Base-by-base conservation (phyloP, 2,797 vertebrate species). In the Anguilla obscura region DNA sequence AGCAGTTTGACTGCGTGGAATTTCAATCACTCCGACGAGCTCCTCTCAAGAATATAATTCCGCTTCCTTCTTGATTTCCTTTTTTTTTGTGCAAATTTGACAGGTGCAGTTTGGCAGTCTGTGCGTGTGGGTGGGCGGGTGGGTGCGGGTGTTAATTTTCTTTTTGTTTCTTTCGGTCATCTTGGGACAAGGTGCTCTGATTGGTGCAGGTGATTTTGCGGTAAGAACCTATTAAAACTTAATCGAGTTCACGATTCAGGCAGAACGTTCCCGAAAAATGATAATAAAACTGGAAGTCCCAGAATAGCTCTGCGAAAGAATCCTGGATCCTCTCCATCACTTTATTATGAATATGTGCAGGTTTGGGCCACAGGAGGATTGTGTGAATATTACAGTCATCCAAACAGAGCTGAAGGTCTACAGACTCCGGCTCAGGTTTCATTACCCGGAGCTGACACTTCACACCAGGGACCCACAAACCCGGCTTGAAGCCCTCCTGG, bases 141-240 rank as follows among this genome's bases (percentile, higher is more conserved):
- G 66, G 6, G 6, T 71, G 66, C 66, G 4, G 8, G 16, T 71
- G 24, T n/a, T 6, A 16, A 12, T 58, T 3, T 27, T 71, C 24
- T 71, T 27, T 8, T 74, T 16, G 8, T n/a, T 74, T 74, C 30
- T 74, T 74, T 74, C 4, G n/a, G 27, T 74, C 30, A 36, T 9
- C 66, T 30, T 71, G n/a, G 66, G 66, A 74, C n/a, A 74, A 74
- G 71, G 63, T 66, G n/a, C 63, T 66, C n/a, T 66, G 63, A 66
- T 27, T 66, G 24, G 63, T 66, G n/a, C n/a, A n/a, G 63, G 24
- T 66, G 63, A 66, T n/a, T 66, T 66, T 66, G 63, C 63, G 6
- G 63, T 66, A 2, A 66, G 24, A 66, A 66, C n/a, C 63, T 27
- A 6, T 66, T 66, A 66, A 66, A 66, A 66, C 5, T 66, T 8